Evolutionary conservation across 2,113 vertebrate genomes (phyloP).

Genomic region (Oenanthe oenanthe): DNA sequence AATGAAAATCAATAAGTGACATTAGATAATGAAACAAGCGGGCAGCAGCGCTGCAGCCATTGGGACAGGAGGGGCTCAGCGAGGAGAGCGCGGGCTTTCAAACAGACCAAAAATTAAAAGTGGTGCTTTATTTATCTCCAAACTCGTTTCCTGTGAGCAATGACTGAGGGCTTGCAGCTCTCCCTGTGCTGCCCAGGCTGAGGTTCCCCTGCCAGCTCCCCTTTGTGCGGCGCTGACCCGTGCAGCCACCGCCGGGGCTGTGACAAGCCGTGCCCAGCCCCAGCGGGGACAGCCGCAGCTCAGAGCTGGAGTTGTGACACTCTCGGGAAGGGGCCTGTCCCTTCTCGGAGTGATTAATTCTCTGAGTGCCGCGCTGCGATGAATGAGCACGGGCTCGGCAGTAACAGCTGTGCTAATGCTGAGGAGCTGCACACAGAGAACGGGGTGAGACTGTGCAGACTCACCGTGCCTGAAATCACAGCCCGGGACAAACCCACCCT

Average conservation of each 20-base stretch:
- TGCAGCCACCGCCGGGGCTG: slow-evolving; percentile 47
- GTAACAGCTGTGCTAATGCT: slow-evolving; percentile 31
- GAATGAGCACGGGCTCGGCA: slow-evolving; percentile 63
- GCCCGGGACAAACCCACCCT: not conserved
- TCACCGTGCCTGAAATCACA: not conserved
- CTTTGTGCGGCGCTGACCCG: slow-evolving; percentile 68
- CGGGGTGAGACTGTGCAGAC: not conserved
- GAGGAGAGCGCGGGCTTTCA: not conserved
- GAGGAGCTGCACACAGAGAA: slow-evolving; percentile 25
- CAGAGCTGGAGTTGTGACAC: slow-evolving; percentile 71
- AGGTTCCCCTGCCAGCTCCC: no score
- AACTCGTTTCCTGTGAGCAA: not conserved
- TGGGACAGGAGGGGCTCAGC: not conserved
- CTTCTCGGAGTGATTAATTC: slow-evolving; percentile 76
- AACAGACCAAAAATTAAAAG: no score
- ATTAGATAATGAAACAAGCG: slow-evolving; percentile 52
- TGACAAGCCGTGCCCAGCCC: slow-evolving; percentile 67
- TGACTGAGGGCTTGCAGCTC: not conserved
- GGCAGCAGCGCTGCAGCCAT: not conserved
- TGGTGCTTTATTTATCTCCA: not conserved
- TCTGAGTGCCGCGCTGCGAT: slow-evolving; percentile 61
- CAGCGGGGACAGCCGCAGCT: slow-evolving; percentile 55
- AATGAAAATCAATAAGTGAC: slow-evolving; percentile 59
- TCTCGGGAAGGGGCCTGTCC: slow-evolving; percentile 61
- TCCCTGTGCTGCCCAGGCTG: not conserved